Evolutionary conservation across 2,888 invertebrate genomes (phyloP).

Genomic region (Trachelus iudaicus): DNA sequence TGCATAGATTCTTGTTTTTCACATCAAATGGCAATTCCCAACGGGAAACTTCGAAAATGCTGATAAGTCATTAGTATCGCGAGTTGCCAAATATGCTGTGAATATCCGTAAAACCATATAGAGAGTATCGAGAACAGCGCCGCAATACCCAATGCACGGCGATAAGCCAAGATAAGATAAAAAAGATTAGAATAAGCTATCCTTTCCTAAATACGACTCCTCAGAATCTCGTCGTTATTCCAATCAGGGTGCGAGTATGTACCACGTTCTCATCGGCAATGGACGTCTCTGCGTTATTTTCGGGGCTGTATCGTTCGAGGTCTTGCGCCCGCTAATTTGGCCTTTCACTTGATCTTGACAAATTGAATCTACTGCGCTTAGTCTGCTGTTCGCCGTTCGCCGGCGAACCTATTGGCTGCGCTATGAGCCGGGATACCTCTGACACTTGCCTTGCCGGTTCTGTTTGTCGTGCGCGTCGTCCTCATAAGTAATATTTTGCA

Average conservation of each 20-base stretch:
- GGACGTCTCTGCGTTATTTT: constrained; percentile 27
- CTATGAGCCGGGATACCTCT: not conserved
- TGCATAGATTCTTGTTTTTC: not conserved
- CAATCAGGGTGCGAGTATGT: not conserved
- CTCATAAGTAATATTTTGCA: not conserved
- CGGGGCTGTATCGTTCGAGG: constrained; percentile 23
- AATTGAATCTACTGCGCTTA: constrained; percentile 25
- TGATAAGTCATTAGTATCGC: not conserved
- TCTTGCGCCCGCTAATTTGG: constrained; percentile 31
- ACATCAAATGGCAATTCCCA: not conserved
- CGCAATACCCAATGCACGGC: not conserved
- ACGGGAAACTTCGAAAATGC: not conserved
- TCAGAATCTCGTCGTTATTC: not conserved
- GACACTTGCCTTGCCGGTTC: not conserved
- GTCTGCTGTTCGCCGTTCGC: not conserved
- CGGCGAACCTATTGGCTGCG: constrained; percentile 11
- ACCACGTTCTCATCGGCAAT: not conserved
- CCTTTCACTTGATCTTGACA: constrained; percentile 45
- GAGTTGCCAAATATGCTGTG: not conserved
- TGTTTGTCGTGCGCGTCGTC: not conserved
- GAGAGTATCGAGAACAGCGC: not conserved
- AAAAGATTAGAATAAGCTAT: not conserved
- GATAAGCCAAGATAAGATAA: not conserved
- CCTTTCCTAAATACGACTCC: not conserved
- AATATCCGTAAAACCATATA: not conserved